Base-by-base conservation (phyloP, 2,888 invertebrate species). In the Lepetodrilus schrolli region DNA sequence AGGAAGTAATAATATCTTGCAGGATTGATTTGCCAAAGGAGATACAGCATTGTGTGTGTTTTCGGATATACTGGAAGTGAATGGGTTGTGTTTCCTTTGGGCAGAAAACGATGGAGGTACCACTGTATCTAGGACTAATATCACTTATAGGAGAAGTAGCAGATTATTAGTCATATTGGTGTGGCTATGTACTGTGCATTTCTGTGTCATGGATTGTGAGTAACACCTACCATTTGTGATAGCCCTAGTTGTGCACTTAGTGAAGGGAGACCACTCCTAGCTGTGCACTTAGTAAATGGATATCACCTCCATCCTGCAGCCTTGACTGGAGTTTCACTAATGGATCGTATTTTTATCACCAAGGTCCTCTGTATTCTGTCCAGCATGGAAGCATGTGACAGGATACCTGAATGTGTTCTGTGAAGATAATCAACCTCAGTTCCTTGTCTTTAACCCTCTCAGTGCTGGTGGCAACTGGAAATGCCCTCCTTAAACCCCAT, bases 121-220 rank as follows among this genome's bases (percentile, higher is more conserved):
- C 43, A 43, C 17, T n/a, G n/a, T n/a, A n/a, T 26, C 58, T 30
- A 58, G 58, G 58, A 58, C 17, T 58, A n/a, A 58, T 30, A 10
- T 30, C 58, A n/a, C n/a, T n/a, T n/a, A n/a, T 58, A 58, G 58
- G 58, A 58, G 30, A 58, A 13, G 17, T 58, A 58, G 58, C 58
- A 58, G 58, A 58, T 58, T 58, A n/a, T n/a, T 58, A 58, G 58
- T 58, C 58, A 58, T 58, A 34, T 58, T 23, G 51, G 58, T 58
- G 58, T 58, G 58, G 58, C 58, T 58, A 58, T 58, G 58, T 58
- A 58, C 58, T 58, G 58, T 58, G 58, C 26, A 34, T 58, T 58
- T 26, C 34, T 23, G 26, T 23, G 13, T 48, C 48, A 23, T 58
- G 58, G n/a, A n/a, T 34, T 30, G 58, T 58, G 58, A 58, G 26